Conservation (phyloP, 1,140 invertebrate species). For the Drosophila punjabiensis region DNA sequence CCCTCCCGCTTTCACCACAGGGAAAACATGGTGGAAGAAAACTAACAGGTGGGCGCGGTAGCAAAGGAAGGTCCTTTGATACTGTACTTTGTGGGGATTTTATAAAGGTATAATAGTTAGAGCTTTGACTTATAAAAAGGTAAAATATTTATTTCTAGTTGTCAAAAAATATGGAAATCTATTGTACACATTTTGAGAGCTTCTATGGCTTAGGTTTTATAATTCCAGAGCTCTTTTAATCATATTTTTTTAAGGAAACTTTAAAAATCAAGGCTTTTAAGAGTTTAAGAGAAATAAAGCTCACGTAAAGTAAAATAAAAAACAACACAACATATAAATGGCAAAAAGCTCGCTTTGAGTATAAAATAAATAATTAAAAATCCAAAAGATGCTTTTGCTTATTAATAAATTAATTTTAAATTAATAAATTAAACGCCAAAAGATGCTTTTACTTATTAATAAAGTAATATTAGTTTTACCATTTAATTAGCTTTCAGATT, state of each 20-base stretch:
- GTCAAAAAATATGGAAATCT: no score
- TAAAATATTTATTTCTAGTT: not conserved
- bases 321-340: no score
- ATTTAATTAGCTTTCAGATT: no score
- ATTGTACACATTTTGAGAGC: not conserved
- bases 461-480: no score
- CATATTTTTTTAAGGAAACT: not conserved
- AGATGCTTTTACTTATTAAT: no score
- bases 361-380: no score
- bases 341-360: no score
- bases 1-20: slow-evolving; percentile 1
- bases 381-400: no score
- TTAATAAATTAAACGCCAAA: no score
- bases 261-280: not conserved
- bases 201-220: not conserved
- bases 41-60: slow-evolving; percentile 4
- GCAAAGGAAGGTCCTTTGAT: not conserved
- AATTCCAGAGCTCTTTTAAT: not conserved
- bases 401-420: no score
- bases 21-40: not conserved
- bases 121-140: no score
- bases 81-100: not conserved
- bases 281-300: not conserved
- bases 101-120: not conserved
- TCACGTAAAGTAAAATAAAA: not conserved